Evolutionary conservation across 2,888 invertebrate species (phyloP).

Genomic region (Heliconius erato): DNA sequence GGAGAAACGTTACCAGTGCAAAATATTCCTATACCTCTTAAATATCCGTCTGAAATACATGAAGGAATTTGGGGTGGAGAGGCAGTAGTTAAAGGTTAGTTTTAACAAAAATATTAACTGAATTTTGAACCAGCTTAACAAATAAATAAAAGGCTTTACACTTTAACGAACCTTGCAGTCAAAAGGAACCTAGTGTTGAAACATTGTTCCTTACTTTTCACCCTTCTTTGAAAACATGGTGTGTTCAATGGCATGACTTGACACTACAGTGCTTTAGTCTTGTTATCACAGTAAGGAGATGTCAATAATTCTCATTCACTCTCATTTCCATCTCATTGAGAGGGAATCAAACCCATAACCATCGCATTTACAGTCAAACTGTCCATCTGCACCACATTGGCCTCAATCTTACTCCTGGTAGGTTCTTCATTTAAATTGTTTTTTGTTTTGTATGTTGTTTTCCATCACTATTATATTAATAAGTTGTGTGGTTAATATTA

Average conservation of each 20-base stretch:
- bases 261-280: neutral
- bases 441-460: neutral
- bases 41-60: constrained; percentile 92
- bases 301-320: neutral
- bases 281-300: neutral
- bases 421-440: neutral
- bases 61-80: constrained; percentile 99
- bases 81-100: constrained; percentile 91
- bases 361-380: no score
- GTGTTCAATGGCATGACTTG: neutral
- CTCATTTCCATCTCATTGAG: no score
- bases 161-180: neutral
- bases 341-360: neutral
- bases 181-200: neutral
- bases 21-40: constrained; percentile 91
- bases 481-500: no score
- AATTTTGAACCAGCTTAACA: no score
- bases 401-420: neutral
- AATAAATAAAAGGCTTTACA: neutral
- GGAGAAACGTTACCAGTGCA: constrained; percentile 91
- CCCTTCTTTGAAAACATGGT: neutral
- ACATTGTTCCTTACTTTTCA: neutral
- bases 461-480: neutral
- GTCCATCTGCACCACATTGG: neutral
- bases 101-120: neutral